Base-by-base conservation (phyloP, 2,113 vertebrate species). In the Pampusana beccarii region DNA sequence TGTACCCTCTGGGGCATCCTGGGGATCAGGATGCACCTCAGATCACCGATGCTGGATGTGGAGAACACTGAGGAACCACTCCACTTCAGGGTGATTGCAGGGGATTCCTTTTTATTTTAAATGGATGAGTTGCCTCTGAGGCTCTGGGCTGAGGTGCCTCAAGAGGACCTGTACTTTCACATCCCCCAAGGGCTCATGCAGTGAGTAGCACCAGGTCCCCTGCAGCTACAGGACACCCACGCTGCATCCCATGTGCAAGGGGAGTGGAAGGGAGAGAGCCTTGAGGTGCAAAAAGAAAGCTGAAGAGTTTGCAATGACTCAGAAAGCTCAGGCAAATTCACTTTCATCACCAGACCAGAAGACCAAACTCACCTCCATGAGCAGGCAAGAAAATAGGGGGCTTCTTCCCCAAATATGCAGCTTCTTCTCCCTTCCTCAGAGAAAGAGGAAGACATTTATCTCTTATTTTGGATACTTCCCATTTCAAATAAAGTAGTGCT, bases 21-120 rank as follows among this genome's bases (percentile, higher is more conserved):
- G 60, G 34, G 67, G 34, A 21, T 0, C 5, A 26, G 26, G 60
- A 11, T 2, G 7, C 5, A 8, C 13, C 0, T 7, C 0, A 5
- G 6, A 7, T n/a, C 64, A 31, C 51, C 0, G 0, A 28, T 2
- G 1, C n/a, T 17, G 70, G 46, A 16, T 25, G 54, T 0, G 0
- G 24, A n/a, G n/a, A 25, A 4, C 31, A 1, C 31, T 1, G 18
- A 51, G 31, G 42, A 14, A 11, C 15, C 1, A 3, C 13, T 54
- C 54, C 10, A 1, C 29, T 2, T 0, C 0, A 0, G 36, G 29
- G 9, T 9, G 56, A 28, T 6, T 8, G 31, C 36, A 20, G 31
- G 21, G 31, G 10, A 10, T 31, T 33, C 31, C 10, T 56, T 50
- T 56, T 50, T 28, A 9, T 69, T 34, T 57, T 11, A 24, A 66